These are phyloP conservation scores for Micromys minutus DNA, from an alignment of 2,113 vertebrate genomes.

Conservation along the genomic window DNA sequence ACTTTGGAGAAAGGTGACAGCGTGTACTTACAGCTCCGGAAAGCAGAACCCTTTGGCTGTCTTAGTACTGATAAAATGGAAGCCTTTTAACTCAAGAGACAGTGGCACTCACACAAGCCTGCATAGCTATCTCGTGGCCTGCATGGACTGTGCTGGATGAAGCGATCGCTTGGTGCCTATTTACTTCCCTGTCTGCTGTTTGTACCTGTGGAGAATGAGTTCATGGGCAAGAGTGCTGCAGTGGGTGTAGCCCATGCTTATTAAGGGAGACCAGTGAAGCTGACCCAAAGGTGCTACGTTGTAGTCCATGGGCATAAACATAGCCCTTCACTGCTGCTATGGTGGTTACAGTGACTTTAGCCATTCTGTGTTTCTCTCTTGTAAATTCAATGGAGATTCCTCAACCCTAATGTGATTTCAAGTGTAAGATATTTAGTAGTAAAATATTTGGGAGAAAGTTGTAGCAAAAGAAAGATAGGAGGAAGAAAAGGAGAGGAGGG, in stretches of 20 bases:
- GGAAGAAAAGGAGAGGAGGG: not conserved
- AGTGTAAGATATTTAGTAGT: not conserved
- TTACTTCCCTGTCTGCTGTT: constrained; percentile 63
- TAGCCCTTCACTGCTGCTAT: not conserved
- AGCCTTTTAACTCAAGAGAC: constrained; percentile 59
- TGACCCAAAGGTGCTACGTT: not conserved
- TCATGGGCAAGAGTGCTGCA: not conserved
- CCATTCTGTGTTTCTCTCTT: not conserved
- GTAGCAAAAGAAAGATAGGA: not conserved
- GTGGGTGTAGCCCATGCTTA: not conserved
- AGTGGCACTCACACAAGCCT: not conserved
- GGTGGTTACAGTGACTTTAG: no score
- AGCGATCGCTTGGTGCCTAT: constrained; percentile 21
- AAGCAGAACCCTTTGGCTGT: constrained; percentile 78
- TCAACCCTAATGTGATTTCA: not conserved
- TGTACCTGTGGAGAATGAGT: not conserved
- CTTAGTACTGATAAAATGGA: constrained; percentile 83
- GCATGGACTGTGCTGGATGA: not conserved
- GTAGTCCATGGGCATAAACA: not conserved
- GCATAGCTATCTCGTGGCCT: constrained; percentile 16
- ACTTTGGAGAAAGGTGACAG: constrained; percentile 79
- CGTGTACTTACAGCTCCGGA: constrained; percentile 83
- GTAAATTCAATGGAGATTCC: not conserved
- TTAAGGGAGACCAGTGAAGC: constrained; percentile 10
- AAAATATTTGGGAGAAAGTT: not conserved